These are phyloP conservation scores for Chloroceryle aenea DNA, from an alignment of 2,113 vertebrate genomes.

Conservation along the genomic window DNA sequence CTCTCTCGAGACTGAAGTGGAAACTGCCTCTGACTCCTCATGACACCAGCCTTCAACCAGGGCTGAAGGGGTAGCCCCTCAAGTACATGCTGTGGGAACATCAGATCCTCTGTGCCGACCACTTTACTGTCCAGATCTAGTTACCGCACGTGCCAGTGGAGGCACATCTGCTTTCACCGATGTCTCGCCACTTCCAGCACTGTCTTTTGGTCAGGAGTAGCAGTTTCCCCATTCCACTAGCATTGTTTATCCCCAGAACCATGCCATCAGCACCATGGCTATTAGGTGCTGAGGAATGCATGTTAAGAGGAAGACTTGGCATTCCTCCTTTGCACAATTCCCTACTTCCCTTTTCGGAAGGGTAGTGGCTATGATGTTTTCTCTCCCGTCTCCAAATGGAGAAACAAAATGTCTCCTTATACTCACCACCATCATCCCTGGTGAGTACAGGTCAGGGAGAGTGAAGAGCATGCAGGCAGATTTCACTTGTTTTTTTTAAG, in stretches of 20 bases:
- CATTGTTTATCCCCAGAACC: neutral
- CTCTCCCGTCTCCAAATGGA: neutral
- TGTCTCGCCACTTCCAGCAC: neutral
- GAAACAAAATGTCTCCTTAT: neutral
- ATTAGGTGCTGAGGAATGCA: neutral
- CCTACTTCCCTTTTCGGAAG: neutral
- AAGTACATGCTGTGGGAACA: neutral
- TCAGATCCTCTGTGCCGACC: neutral
- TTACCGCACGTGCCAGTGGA: fast-evolving
- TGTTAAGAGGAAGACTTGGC: neutral
- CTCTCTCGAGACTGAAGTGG: neutral
- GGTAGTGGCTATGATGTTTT: neutral
- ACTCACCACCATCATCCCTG: neutral
- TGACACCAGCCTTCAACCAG: neutral
- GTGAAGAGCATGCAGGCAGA: neutral
- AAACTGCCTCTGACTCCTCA: neutral
- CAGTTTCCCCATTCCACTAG: neutral
- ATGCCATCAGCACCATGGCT: fast-evolving
- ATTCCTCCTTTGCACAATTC: neutral
- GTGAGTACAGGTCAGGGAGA: neutral
- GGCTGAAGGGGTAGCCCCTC: neutral
- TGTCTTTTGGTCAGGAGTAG: neutral
- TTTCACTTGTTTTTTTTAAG: neutral
- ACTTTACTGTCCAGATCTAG: neutral
- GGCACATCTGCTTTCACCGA: neutral